Evolutionary conservation across 2,888 invertebrate species (phyloP).

Genomic region (Brachyptera risi): DNA sequence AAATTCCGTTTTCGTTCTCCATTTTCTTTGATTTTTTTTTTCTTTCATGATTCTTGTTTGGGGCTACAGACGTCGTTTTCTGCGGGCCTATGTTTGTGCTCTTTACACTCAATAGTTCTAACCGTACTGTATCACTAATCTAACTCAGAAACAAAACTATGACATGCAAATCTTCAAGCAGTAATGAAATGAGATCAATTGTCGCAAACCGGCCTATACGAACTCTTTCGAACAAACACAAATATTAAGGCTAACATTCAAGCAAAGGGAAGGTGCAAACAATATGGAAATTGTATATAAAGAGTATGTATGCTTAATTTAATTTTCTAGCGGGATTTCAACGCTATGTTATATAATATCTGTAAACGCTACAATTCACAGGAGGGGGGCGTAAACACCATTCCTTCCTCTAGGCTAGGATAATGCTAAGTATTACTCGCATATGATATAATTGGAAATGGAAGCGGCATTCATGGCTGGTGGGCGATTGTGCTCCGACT

Average conservation of each 20-base stretch:
- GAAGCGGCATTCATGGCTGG: too few species aligned
- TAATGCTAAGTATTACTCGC: too few species aligned
- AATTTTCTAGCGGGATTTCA: not conserved
- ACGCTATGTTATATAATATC: too few species aligned
- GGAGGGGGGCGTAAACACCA: too few species aligned
- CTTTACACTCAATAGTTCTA: not conserved
- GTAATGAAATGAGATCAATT: constrained; percentile 11
- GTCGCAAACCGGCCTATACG: not conserved
- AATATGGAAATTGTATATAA: constrained; percentile 6
- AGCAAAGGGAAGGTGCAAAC: constrained; percentile 11
- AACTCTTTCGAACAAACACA: constrained; percentile 8
- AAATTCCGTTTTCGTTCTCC: not conserved
- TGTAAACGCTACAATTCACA: too few species aligned
- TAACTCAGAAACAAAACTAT: not conserved
- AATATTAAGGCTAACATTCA: constrained; percentile 12
- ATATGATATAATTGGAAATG: too few species aligned
- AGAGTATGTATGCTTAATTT: not conserved
- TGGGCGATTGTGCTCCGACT: too few species aligned
- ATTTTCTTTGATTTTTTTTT: not conserved
- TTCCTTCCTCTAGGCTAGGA: too few species aligned
- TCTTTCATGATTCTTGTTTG: too few species aligned
- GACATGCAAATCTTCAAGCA: constrained; percentile 19
- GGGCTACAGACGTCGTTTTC: too few species aligned
- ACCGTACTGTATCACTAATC: not conserved
- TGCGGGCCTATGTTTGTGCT: too few species aligned